These are phyloP conservation scores for Myoxocephalus aenaeus DNA, from an alignment of 2,797 vertebrate genomes.

Conservation along the genomic window DNA sequence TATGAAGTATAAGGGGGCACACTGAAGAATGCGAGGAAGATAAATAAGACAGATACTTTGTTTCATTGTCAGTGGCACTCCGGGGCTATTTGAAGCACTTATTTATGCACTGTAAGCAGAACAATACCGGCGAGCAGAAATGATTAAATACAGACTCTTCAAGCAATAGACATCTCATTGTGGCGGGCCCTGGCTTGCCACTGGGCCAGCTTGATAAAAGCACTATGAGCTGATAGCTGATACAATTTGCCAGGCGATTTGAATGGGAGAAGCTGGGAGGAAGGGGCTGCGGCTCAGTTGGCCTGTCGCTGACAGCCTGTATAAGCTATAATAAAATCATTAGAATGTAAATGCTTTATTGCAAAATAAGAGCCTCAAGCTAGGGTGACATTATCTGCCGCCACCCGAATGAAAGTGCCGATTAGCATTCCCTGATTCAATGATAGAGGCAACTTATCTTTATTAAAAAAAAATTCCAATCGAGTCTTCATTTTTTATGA, in stretches of 20 bases:
- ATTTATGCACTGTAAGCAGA: conserved; percentile 99
- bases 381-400: conserved; percentile 95
- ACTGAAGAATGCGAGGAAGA: conserved; percentile 91
- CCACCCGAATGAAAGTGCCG: conserved; percentile 92
- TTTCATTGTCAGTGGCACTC: conserved; percentile 97
- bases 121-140: conserved; percentile 94
- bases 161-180: conserved; percentile 96
- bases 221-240: conserved; percentile 99
- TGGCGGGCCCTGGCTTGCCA: conserved; percentile 93
- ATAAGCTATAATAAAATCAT: conserved; percentile 99
- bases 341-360: conserved; percentile 99
- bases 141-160: conserved; percentile 98
- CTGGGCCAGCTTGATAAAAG: conserved; percentile 98
- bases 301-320: conserved; percentile 93
- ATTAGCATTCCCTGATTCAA: conserved; percentile 99
- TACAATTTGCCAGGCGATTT: conserved; percentile 94
- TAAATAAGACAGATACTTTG: conserved; percentile 97
- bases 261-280: conserved; percentile 83
- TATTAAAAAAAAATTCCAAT: conserved; percentile 99
- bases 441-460: conserved; percentile 99
- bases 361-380: conserved; percentile 99
- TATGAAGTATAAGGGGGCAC: conserved; percentile 61
- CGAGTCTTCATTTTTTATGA: conserved; percentile 99
- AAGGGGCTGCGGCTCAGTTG: conserved; percentile 86
- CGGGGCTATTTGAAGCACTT: conserved; percentile 95